Evolutionary conservation across 1,140 invertebrate genomes (phyloP), one percentile per base, ranked within the genome.

Genomic region (Eumaeus atala): DNA sequence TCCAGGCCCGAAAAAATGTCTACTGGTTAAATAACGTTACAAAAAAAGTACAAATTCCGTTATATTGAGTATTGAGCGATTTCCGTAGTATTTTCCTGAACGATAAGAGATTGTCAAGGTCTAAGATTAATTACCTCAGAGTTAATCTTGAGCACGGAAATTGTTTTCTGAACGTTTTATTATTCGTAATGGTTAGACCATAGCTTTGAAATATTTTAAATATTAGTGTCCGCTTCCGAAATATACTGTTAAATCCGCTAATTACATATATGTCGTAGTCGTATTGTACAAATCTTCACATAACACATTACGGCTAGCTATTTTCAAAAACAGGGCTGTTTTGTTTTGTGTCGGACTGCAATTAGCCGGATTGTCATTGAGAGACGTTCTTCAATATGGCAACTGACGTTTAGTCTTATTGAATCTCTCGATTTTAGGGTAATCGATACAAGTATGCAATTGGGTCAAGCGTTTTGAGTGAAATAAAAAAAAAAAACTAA

Each of bases 91-190:
- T 74, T 74, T 74, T 67, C 71, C 71, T 69, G 66, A 67, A 65
- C 64, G 71, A 74, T 72, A 71, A 74, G 69, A 74, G 71, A 73
- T 73, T 71, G 68, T 70, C 66, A 74, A 74, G 71, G 71, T 66
- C 56, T 55, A 44, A 64, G 66, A 71, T 67, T 71, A 74, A 71
- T 74, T 69, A 65, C 66, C 58, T 60, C 61, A 64, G 61, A 59
- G 66, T 51, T 50, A 59, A 64, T 52, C 54, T 59, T 35, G 56
- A 48, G 64, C 62, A 52, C 70, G 70, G 71, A 73, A 73, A 71
- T 62, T 38, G 18, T 51, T 40, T 51, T 51, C 40, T 44, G 21
- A 44, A 44, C 40, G 17, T 12, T 16, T 44, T 44, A 44, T 16
- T 44, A 44, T 44, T 9, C 40, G 40, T 16, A 14, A 6, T 9